Evolutionary conservation across 37 sponge, comb jelly and placozoan genomes (phyloP), one percentile per base, ranked within the genome.

Genomic region (Aphrocallistes beatrix): DNA sequence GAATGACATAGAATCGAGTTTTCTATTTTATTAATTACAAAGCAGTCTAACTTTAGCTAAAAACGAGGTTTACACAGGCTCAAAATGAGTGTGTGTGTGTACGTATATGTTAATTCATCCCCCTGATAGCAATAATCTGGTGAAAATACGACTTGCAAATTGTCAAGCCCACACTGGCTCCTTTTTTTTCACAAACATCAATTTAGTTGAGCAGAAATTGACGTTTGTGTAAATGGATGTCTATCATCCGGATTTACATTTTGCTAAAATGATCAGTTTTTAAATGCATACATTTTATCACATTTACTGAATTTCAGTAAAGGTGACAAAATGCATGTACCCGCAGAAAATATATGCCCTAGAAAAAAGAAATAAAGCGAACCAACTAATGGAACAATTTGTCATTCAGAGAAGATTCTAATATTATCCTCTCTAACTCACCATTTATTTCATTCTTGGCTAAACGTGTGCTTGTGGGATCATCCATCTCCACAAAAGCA

Each of bases 401-500:
- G 16, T 16, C 50, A 48, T 16, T 48, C 16, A 19, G 19, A 48
- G 50, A 21, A 48, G 19, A 48, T 16, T 48, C 19, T 48, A 19
- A 21, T 48, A 16, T 48, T 21, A 19, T 48, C 16, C 16, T 48
- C 19, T 16, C 16, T 48, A 1, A 48, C 92, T 89, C 51, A 94
- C 95, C 92, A 81, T 94, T 92, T 42, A 94, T 83, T 28, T 87
- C 91, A 37, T 85, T 82, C 88, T 88, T 90, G 0, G 92, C 89
- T 9, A 82, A 51, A 8, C 92, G 91, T 0, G 91, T 93, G 23
- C 87, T 81, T 39, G 51, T 30, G 17, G 91, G 81, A 17, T 42
- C 83, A 36, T 94, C 95, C 50, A 87, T 89, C 85, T 90, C 95
- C 36, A 94, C 91, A 50, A 94, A 94, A n/a, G 95, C 92, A 84